Evolutionary conservation across 2,888 invertebrate genomes (phyloP), one percentile per base, ranked within the genome.

Genomic region (Meiosimyza platycephala): DNA sequence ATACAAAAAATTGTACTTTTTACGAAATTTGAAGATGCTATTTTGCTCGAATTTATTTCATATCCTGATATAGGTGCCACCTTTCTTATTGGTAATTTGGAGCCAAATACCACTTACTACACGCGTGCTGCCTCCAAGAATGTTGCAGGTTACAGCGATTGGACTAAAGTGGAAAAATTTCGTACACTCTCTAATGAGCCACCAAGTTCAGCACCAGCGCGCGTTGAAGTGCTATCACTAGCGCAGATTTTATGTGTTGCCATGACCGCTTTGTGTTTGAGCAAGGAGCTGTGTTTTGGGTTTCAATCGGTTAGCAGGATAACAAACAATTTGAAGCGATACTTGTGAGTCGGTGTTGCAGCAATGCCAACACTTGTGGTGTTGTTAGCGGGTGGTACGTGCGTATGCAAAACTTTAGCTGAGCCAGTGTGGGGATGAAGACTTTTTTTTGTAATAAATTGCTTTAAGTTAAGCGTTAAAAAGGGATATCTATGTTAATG

Each of bases 51-150:
- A 18, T 52, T 69, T 68, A 48, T n/a, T 7, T 40, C 47, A 13
- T 28, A 51, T 11, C 62, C 64, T 72, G 76, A 52, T 72, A 33
- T 82, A 90, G 90, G 88, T 72, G 88, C 88, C 72, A 88, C 87
- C 68, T 90, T 90, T 80, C 83, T 88, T 6, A 81, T 91, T 57
- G 85, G 84, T 16, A 85, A 88, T 67, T 82, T 91, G 57, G 83
- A 86, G 28, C 85, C 87, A 47, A 87, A 89, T 76, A 90, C 90
- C 3, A 87, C 86, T 50, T 91, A 90, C 79, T 85, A 89, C 72
- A 86, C 90, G 74, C 84, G 89, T 67, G 90, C 89, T 1, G 90
- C 90, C 48, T 88, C 90, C 3, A 87, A 86, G 71, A 91, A 90
- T 80, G 83, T 86, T 22, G 90, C 90, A 12, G 90, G 90, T n/a